Percentiles rank a stretch among this genome's conserved stretches.
phyloP scores from a whole-genome alignment of 2,888 invertebrate genomes.

The Diabrotica balteata region DNA sequence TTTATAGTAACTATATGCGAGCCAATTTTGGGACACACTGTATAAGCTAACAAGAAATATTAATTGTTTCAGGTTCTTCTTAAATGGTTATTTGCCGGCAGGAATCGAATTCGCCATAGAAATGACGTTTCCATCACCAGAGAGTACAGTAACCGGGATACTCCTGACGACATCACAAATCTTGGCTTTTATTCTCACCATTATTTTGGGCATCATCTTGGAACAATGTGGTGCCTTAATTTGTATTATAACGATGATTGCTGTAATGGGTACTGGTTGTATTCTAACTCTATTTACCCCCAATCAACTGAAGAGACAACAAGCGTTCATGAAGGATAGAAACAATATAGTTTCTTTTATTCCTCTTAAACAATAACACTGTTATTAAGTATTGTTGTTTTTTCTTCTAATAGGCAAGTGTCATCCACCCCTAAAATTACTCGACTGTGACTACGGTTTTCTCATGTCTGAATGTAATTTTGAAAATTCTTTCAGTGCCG shows the following conservation, averaged over 20 bases:
- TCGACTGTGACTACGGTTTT: too few relatives aligned
- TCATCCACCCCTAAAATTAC: too few relatives aligned
- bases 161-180: slow-evolving; percentile 46
- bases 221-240: slow-evolving; percentile 43
- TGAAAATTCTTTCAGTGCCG: too few relatives aligned
- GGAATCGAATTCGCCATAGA: slow-evolving; percentile 50
- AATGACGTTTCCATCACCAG: slow-evolving; percentile 48
- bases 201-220: slow-evolving; percentile 39
- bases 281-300: slow-evolving; percentile 44
- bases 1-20: too few relatives aligned
- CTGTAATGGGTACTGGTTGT: slow-evolving; percentile 41
- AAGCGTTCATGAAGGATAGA: slow-evolving; percentile 41
- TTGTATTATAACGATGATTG: slow-evolving; percentile 39
- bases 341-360: slow-evolving; percentile 27
- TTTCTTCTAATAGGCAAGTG: too few relatives aligned
- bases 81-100: slow-evolving; percentile 48
- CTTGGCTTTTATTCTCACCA: slow-evolving; percentile 42
- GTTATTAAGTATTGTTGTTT: neutral
- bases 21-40: too few relatives aligned
- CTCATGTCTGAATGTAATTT: too few relatives aligned
- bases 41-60: neutral
- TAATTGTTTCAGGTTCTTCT: slow-evolving; percentile 44
- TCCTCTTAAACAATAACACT: slow-evolving; percentile 9
- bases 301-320: slow-evolving; percentile 45
- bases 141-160: slow-evolving; percentile 48